These are phyloP conservation scores for Protonemura montana DNA, from an alignment of 2,888 invertebrate genomes.

Conservation along the genomic window DNA sequence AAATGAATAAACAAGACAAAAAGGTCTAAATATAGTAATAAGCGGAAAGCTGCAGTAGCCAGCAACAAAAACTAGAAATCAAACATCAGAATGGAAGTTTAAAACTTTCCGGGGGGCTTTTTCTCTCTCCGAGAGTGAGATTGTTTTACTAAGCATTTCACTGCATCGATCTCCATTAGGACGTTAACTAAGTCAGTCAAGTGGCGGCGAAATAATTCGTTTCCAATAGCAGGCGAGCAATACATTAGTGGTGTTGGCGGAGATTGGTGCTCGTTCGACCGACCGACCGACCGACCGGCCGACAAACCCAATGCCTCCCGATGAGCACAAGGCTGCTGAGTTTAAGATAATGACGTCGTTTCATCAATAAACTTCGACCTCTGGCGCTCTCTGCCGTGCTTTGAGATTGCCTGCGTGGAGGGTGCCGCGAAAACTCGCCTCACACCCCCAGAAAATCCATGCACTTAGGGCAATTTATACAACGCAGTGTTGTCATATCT, in stretches of 20 bases:
- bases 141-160: slow-evolving; percentile 4
- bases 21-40: background rate
- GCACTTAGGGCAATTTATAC: slow-evolving; percentile 12
- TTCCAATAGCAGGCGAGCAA: background rate
- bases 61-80: background rate
- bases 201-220: background rate
- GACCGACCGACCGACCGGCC: too few species aligned
- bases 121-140: background rate
- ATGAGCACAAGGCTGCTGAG: too few species aligned
- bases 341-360: background rate
- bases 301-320: too few species aligned
- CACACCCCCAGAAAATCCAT: background rate
- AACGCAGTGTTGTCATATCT: slow-evolving; percentile 17
- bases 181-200: background rate
- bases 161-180: background rate
- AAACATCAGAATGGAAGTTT: background rate
- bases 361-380: slow-evolving; percentile 35
- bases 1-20: background rate
- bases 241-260: background rate
- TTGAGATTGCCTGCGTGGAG: background rate
- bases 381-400: background rate
- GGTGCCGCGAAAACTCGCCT: background rate
- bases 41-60: background rate
- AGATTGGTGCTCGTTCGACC: background rate
- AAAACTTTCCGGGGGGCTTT: background rate